Base-by-base conservation (phyloP, 2,888 invertebrate species). In the Herminia tarsipennalis region DNA sequence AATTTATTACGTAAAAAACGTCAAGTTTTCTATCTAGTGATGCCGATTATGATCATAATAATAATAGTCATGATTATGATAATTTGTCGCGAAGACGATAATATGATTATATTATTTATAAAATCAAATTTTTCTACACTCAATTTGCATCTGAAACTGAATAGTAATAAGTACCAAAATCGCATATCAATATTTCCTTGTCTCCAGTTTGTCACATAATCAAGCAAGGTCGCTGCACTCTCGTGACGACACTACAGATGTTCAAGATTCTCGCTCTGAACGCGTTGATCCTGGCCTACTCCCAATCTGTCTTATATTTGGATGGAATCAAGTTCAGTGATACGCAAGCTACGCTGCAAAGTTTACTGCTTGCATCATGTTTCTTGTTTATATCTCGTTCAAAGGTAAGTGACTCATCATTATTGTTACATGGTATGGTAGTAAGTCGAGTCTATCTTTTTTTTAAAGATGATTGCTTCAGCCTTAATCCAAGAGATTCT, bases 181-280 rank as follows among this genome's bases (percentile, higher is more conserved):
- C 17, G 6, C 29, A 32, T 29, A 29, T 32, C 16, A 37, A 36
- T 24, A 34, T 5, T 2, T 21, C 8, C 13, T 39, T 50, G 1
- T 17, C 46, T 52, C 39, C 92, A 98, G 99, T 99, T 75, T 99
- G 98, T 78, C 98, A 99, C 90, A 97, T 99, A 55, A 99, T 99
- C 75, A 99, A 99, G 82, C 99, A 99, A 92, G 99, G 99, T 0
- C 95, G 99, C 13, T 99, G 99, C 83, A 99, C 99, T 0, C 92
- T 99, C 48, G 99, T 99, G 12, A 99, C 99, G 0, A 99, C 99
- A 0, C 92, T 99, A 49, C 99, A 99, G 88, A 99, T 99, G 99
- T 99, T 99, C 92, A 99, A 99, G 93, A 99, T 99, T 69, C 92
- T 99, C 43, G 99, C 99, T 0, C 88, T 99, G 40, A 99, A 99